These are phyloP conservation scores for Mystacides longicornis DNA, from an alignment of 2,888 invertebrate species.

Conservation along the genomic window DNA sequence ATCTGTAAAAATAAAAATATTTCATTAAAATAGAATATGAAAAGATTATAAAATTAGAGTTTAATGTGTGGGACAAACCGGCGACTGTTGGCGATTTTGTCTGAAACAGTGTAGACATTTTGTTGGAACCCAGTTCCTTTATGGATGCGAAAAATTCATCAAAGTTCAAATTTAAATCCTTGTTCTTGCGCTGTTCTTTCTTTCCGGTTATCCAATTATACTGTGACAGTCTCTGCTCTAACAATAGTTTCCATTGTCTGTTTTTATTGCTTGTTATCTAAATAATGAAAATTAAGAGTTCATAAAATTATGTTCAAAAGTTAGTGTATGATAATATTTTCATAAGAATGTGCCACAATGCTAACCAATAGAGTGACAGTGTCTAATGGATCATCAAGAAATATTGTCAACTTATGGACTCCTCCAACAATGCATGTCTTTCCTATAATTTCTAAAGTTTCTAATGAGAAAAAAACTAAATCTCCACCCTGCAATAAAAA, in stretches of 20 bases:
- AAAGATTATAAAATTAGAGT: too few relatives aligned
- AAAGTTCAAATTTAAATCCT: constrained; percentile 38
- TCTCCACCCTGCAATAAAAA: constrained; percentile 45
- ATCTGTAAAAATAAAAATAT: constrained; percentile 15
- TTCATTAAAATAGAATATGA: too few relatives aligned
- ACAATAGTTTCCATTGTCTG: constrained; percentile 73
- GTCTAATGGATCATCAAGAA: constrained; percentile 64
- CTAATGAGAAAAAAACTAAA: constrained; percentile 62
- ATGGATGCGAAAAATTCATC: constrained; percentile 48
- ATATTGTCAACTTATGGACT: constrained; percentile 57
- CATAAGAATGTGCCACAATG: constrained; percentile 19
- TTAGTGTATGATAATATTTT: constrained; percentile 11
- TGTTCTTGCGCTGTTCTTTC: constrained; percentile 31
- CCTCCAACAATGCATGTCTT: constrained; percentile 57
- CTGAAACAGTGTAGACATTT: constrained; percentile 43
- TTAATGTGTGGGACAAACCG: too few relatives aligned
- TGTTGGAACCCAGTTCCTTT: constrained; percentile 45
- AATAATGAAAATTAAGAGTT: constrained; percentile 25
- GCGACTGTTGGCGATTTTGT: constrained; percentile 19
- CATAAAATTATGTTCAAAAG: background rate
- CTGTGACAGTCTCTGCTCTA: constrained; percentile 69
- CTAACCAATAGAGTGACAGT: constrained; percentile 44
- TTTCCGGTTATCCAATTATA: constrained; percentile 59
- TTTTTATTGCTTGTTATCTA: constrained; percentile 67
- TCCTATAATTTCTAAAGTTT: constrained; percentile 59